Conservation (phyloP, 2,888 invertebrate genomes). For the Agrotis segetum region DNA sequence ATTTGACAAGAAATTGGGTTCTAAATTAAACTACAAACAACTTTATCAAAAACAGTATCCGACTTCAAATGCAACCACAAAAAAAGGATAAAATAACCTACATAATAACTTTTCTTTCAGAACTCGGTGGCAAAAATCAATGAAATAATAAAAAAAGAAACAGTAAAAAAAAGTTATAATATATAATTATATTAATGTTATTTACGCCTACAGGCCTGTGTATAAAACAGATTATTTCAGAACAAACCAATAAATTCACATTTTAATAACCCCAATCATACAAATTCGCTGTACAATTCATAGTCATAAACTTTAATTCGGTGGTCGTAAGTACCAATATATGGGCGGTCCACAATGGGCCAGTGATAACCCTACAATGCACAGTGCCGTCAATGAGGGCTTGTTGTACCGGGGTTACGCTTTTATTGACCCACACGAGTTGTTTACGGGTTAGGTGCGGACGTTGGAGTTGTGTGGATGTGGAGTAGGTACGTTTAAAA, state of each 20-base stretch:
- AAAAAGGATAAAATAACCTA: too few species aligned
- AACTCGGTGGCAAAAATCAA: too few species aligned
- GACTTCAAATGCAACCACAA: too few species aligned
- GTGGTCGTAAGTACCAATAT: slow-evolving; percentile 33
- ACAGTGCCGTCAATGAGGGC: slow-evolving; percentile 61
- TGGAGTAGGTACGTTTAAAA: background rate
- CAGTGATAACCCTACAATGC: slow-evolving; percentile 60
- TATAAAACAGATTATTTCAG: background rate
- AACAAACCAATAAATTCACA: slow-evolving; percentile 23
- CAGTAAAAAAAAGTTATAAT: too few species aligned
- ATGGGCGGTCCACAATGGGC: slow-evolving; percentile 44
- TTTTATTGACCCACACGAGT: slow-evolving; percentile 71
- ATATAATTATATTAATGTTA: background rate
- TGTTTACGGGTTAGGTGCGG: slow-evolving; percentile 63
- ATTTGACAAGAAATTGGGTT: too few species aligned
- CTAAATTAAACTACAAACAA: too few species aligned
- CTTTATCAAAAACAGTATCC: too few species aligned
- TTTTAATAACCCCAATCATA: slow-evolving; percentile 24
- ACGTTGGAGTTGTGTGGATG: slow-evolving; percentile 58
- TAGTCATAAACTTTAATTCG: slow-evolving; percentile 38
- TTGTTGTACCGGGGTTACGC: slow-evolving; percentile 69
- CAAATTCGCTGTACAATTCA: slow-evolving; percentile 34
- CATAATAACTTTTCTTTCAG: too few species aligned
- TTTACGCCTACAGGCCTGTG: background rate
- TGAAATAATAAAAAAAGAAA: too few species aligned